A percentile compares a stretch with the other conserved stretches of the same genome.
Conservation (phyloP, 2,888 invertebrate species). For the Napeogenes sylphis region DNA sequence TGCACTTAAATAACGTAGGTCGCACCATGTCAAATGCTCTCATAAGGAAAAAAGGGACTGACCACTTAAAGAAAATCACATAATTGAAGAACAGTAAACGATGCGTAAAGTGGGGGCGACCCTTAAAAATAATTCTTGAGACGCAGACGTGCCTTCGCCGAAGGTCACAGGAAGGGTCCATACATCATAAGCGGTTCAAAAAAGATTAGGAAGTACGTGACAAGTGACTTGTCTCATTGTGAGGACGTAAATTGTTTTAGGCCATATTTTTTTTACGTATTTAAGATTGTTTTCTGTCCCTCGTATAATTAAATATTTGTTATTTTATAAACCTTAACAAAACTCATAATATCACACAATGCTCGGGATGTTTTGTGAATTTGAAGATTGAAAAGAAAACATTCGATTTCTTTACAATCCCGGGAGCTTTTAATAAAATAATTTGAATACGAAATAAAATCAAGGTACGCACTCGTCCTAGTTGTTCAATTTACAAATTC, state of each 20-base stretch:
- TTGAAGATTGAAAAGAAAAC: too few species aligned
- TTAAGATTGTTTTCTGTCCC: neutral
- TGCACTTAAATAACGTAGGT: conserved; percentile 21
- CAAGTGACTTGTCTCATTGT: conserved; percentile 31
- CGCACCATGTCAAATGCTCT: conserved; percentile 25
- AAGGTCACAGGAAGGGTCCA: conserved; percentile 58
- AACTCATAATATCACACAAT: too few species aligned
- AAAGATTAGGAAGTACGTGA: conserved; percentile 46
- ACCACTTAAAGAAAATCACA: conserved; percentile 75
- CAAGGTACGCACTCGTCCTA: conserved; percentile 27
- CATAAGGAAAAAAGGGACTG: conserved; percentile 54
- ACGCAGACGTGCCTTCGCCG: conserved; percentile 56
- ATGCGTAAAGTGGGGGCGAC: conserved; percentile 68
- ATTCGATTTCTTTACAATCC: too few species aligned
- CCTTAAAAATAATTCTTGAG: conserved; percentile 51
- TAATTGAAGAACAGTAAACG: conserved; percentile 76
- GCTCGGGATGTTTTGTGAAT: too few species aligned
- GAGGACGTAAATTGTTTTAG: conserved; percentile 19
- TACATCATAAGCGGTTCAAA: conserved; percentile 62
- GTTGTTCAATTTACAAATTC: conserved; percentile 20
- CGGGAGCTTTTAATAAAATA: conserved; percentile 23
- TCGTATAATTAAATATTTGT: too few species aligned
- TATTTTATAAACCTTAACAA: too few species aligned
- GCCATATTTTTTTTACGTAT: conserved; percentile 15
- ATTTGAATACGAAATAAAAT: conserved; percentile 26